Evolutionary conservation across 2,888 invertebrate species (phyloP), one percentile per base, ranked within the genome.

Genomic region (Drosophila atripex): DNA sequence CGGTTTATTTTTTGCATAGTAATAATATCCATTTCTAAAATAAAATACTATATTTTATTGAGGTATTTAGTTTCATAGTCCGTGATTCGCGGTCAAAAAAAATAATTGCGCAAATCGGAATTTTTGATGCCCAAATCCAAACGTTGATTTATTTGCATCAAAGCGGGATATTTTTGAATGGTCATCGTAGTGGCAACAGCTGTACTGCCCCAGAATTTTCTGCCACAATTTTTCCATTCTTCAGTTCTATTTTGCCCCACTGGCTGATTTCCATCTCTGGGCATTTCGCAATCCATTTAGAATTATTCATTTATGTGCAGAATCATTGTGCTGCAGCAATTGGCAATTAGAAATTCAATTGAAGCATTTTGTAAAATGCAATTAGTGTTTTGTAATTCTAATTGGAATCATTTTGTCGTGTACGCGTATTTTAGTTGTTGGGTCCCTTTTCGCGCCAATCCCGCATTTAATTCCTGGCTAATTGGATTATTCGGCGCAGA

Each of bases 271-370:
- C n/a, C 52, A 51, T 38, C 50, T 41, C 46, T 39, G 5, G 71
- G 49, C 35, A 18, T 70, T 52, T 58, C n/a, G 16, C 23, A 71
- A 68, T 59, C 57, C 56, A 65, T 64, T 65, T 65, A 57, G 25
- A 63, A 52, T 58, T 43, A 72, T 76, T 66, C 53, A 78, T 64
- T 76, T 72, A 76, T 76, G 69, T 53, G 68, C 73, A 45, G 53
- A 63, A 65, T 57, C 66, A 64, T 76, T 76, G 63, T 60, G 70
- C 61, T 54, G 52, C 56, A 35, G 63, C 64, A 63, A 70, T 65
- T 64, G 60, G 52, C 78, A 85, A 85, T 87, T 80, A 85, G 38
- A 71, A 80, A 85, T 87, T 73, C 86, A 75, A 78, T 87, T 73
- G 35, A 80, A 80, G 75, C 80, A 78, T 77, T 80, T 73, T 71